phyloP scores from a whole-genome alignment of 2,113 vertebrate genomes.

The Axis porcinus region DNA sequence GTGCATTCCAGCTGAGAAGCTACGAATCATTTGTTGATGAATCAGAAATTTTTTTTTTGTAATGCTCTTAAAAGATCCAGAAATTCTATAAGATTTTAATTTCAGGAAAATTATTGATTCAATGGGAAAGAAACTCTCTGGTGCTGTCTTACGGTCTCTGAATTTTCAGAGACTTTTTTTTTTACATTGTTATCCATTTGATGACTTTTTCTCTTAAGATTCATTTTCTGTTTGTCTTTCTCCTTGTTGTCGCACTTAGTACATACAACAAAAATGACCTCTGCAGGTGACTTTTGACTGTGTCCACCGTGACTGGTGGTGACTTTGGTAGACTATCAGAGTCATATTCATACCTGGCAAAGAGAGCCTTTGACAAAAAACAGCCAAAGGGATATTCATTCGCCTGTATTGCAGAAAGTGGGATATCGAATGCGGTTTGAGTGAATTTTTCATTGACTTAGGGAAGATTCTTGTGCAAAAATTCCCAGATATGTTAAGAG shows the following conservation, averaged over 20 bases:
- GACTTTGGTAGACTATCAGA: background rate
- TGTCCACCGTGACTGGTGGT: background rate
- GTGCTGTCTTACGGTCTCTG: background rate
- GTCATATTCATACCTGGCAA: background rate
- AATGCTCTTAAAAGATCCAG: conserved; percentile 8
- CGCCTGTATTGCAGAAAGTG: background rate
- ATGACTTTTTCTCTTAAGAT: conserved; percentile 10
- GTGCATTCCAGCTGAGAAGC: background rate
- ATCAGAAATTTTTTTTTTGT: background rate
- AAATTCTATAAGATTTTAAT: conserved; percentile 42
- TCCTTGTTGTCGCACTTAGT: background rate
- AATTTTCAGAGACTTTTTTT: background rate
- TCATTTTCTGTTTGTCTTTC: conserved; percentile 1
- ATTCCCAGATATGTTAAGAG: background rate
- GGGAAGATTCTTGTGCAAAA: background rate
- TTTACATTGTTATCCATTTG: background rate
- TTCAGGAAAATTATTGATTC: conserved; percentile 34
- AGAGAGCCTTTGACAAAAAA: background rate
- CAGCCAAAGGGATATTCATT: background rate
- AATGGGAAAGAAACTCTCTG: background rate
- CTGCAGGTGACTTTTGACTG: background rate
- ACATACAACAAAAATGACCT: conserved; percentile 28
- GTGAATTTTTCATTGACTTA: background rate
- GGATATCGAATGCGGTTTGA: background rate
- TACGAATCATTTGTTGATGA: rapidly evolving